Percentiles rank a stretch among this genome's conserved stretches.
Conservation (phyloP, 2,113 vertebrate genomes). For the Dunckerocampus dactyliophorus region DNA sequence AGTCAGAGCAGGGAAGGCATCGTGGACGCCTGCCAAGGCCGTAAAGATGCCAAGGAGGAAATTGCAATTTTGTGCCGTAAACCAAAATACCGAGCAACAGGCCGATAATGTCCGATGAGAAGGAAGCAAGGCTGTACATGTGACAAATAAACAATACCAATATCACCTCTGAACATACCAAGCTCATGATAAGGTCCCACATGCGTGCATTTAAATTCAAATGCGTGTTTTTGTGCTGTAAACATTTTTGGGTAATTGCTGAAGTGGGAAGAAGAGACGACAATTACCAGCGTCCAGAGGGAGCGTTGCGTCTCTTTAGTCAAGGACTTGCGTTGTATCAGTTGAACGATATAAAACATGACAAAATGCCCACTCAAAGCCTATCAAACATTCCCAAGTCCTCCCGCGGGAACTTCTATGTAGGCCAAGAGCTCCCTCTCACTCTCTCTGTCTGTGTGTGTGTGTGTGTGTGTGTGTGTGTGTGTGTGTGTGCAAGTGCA, state of each 20-base stretch:
- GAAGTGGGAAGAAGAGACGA: constrained; percentile 33
- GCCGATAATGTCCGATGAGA: too few relatives aligned
- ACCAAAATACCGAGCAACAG: too few relatives aligned
- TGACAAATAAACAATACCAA: too few relatives aligned
- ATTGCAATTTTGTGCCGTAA: too few relatives aligned
- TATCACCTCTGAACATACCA: too few relatives aligned
- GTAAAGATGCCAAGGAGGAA: too few relatives aligned
- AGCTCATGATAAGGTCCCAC: too few relatives aligned
- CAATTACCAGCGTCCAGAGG: constrained; percentile 55
- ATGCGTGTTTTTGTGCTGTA: background rate
- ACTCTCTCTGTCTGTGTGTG: constrained; percentile 18
- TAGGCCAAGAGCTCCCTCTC: constrained; percentile 63
- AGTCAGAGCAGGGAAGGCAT: too few relatives aligned
- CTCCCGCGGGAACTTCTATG: constrained; percentile 65
- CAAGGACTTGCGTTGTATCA: constrained; percentile 70
- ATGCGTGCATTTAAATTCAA: too few relatives aligned
- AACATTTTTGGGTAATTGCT: constrained; percentile 20
- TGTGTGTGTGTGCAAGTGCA: constrained; percentile 2
- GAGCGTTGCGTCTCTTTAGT: constrained; percentile 65
- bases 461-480: constrained; percentile 22
- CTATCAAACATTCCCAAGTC: constrained; percentile 63
- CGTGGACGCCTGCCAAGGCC: too few relatives aligned
- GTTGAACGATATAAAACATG: constrained; percentile 75
- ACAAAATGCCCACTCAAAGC: constrained; percentile 73
- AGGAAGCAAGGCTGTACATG: too few relatives aligned